Percentiles rank a stretch among this genome's conserved stretches.
phyloP scores from a whole-genome alignment of 2,797 vertebrate species.

The Enteromius argenteus region DNA sequence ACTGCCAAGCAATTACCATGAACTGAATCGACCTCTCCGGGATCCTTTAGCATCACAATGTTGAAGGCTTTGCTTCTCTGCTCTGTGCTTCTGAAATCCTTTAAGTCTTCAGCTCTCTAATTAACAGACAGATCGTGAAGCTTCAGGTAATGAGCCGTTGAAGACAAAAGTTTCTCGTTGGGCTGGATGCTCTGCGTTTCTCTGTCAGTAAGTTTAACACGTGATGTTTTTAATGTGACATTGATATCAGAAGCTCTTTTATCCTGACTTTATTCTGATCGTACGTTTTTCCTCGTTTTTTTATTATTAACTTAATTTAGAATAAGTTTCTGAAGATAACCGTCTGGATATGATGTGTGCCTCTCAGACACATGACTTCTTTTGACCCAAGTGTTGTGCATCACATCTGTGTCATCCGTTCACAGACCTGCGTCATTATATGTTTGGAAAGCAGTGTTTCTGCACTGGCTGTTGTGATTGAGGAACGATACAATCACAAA shows the following conservation, averaged over 20 bases:
- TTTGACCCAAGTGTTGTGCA: not conserved
- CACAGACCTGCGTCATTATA: not conserved
- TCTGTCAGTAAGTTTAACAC: not conserved
- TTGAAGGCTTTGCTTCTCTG: conserved; percentile 5
- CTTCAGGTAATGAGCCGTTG: not conserved
- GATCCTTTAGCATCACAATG: conserved; percentile 28
- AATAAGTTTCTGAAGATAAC: not conserved
- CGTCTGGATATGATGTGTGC: not conserved
- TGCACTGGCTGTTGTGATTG: not conserved
- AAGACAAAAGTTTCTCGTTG: not conserved
- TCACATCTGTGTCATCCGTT: not conserved
- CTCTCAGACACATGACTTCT: not conserved
- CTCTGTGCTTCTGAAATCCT: conserved; percentile 17
- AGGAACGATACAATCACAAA: too few relatives aligned
- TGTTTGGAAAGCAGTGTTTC: not conserved
- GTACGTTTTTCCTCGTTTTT: not conserved
- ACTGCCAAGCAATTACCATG: not conserved
- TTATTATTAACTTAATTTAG: not conserved
- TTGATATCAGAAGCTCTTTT: not conserved
- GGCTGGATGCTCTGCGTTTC: not conserved
- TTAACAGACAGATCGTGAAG: conserved; percentile 24
- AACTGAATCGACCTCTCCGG: conserved; percentile 6
- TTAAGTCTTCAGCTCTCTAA: conserved; percentile 35
- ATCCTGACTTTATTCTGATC: not conserved
- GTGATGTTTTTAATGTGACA: not conserved